These are phyloP conservation scores for Euplexia lucipara DNA, from an alignment of 2,888 invertebrate species.

Conservation along the genomic window DNA sequence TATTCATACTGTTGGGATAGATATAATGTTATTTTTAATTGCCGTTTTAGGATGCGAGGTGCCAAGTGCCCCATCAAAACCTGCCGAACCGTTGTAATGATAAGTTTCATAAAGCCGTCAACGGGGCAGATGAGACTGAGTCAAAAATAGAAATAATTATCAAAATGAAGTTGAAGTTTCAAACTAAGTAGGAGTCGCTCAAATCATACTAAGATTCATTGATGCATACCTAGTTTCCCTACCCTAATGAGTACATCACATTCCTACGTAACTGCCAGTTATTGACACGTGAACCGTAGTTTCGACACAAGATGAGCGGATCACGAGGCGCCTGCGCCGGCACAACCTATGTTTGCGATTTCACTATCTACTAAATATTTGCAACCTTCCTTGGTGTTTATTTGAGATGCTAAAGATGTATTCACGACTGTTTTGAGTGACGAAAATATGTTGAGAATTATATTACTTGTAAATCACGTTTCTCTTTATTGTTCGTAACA, in stretches of 20 bases:
- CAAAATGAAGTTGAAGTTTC: not conserved
- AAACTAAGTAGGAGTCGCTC: not conserved
- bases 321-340: conserved; percentile 73
- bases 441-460: conserved; percentile 38
- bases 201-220: conserved; percentile 11
- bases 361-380: conserved; percentile 73
- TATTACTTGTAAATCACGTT: conserved; percentile 19
- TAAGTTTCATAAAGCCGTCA: too few relatives aligned
- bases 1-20: not conserved
- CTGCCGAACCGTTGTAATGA: too few relatives aligned
- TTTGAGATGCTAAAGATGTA: conserved; percentile 53
- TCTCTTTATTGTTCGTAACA: not conserved
- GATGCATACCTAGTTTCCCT: conserved; percentile 10
- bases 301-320: conserved; percentile 66
- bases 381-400: conserved; percentile 48
- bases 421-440: conserved; percentile 51
- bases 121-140: too few relatives aligned
- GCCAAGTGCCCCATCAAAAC: too few relatives aligned
- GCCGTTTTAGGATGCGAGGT: not conserved
- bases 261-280: conserved; percentile 49
- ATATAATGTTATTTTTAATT: not conserved
- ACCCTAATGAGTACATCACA: conserved; percentile 48
- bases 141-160: not conserved
- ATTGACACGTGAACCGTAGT: conserved; percentile 50
- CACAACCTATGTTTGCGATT: conserved; percentile 80